Conservation (phyloP, 2,113 vertebrate species). For the Brachypteracias leptosomus region DNA sequence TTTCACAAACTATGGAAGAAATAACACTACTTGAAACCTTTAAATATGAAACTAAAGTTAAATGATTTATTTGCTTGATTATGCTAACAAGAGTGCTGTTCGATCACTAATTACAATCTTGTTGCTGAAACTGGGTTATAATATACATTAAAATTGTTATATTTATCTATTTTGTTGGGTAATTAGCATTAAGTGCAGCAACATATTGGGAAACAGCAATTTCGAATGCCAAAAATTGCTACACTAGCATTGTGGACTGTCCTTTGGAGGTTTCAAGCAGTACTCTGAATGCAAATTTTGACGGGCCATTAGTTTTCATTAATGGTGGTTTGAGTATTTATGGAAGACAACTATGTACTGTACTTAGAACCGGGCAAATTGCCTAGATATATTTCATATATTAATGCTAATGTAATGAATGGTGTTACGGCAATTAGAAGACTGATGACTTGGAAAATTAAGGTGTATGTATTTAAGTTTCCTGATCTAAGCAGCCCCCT, state of each 20-base stretch:
- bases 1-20: neutral
- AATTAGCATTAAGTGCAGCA: conserved; percentile 59
- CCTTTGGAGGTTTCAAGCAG: conserved; percentile 70
- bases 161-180: conserved; percentile 54
- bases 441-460: conserved; percentile 76
- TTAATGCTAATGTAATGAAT: conserved; percentile 78
- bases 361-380: conserved; percentile 75
- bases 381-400: conserved; percentile 75
- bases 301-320: conserved; percentile 83
- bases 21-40: neutral
- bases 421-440: conserved; percentile 75
- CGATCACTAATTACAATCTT: conserved; percentile 45
- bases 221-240: conserved; percentile 65
- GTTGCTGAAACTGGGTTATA: conserved; percentile 47
- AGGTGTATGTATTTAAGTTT: conserved; percentile 62
- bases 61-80: conserved; percentile 46
- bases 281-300: conserved; percentile 68
- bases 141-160: conserved; percentile 28
- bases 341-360: conserved; percentile 77
- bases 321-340: conserved; percentile 76
- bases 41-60: neutral
- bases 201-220: conserved; percentile 56
- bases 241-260: conserved; percentile 47
- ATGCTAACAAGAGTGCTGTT: conserved; percentile 39
- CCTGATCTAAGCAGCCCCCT: conserved; percentile 48